A percentile compares a stretch with the other conserved stretches of the same genome.
Evolutionary conservation across 2,888 invertebrate species (phyloP).

Genomic region (Cerastoderma edule): DNA sequence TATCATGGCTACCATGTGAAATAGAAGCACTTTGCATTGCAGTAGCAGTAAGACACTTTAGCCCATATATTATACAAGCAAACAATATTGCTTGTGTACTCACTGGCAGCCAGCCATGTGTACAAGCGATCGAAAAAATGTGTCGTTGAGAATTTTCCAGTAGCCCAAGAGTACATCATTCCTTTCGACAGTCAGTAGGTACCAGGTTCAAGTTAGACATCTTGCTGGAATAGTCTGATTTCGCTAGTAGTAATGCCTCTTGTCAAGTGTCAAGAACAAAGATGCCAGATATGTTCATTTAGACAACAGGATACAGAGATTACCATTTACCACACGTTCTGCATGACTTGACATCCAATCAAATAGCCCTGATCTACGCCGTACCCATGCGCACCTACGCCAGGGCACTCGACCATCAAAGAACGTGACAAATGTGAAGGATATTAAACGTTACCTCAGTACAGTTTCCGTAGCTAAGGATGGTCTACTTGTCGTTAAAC

Average conservation of each 20-base stretch:
- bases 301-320: conserved; percentile 3
- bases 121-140: conserved; percentile 60
- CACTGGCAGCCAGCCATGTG: conserved; percentile 64
- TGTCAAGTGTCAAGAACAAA: conserved; percentile 43
- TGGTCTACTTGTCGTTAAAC: conserved; percentile 52
- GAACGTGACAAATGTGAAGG: conserved; percentile 60
- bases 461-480: conserved; percentile 57
- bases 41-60: conserved; percentile 58
- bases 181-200: conserved; percentile 51
- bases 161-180: conserved; percentile 62
- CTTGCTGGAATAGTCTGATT: conserved; percentile 48
- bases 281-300: conserved; percentile 58
- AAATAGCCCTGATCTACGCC: conserved; percentile 61
- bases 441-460: conserved; percentile 59
- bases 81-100: conserved; percentile 41
- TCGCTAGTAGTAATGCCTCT: conserved; percentile 56
- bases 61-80: conserved; percentile 59
- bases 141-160: conserved; percentile 61
- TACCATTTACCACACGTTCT: conserved; percentile 59
- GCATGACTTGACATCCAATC: conserved; percentile 57
- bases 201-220: conserved; percentile 40
- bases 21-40: conserved; percentile 62
- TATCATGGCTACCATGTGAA: conserved; percentile 63
- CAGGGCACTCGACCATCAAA: conserved; percentile 68
- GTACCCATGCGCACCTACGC: conserved; percentile 56